Percentiles rank a stretch among this genome's conserved stretches.
Conservation (phyloP, 2,888 invertebrate genomes). For the Macrosiphum euphorbiae region DNA sequence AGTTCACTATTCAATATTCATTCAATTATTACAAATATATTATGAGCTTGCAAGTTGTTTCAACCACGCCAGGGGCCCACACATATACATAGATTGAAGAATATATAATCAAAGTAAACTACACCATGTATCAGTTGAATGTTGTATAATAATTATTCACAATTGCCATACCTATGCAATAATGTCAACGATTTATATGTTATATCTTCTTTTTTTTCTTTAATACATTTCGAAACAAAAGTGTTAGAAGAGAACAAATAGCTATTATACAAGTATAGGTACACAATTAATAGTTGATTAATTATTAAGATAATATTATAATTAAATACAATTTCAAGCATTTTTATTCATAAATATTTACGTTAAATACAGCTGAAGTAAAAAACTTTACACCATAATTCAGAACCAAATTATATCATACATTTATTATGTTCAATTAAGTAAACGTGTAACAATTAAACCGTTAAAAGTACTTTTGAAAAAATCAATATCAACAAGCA, state of each 20-base stretch:
- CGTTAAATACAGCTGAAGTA: not conserved
- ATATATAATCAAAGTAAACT: not conserved
- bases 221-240: not conserved
- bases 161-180: not conserved
- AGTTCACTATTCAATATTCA: not conserved
- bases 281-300: not conserved
- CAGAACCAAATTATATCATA: not conserved
- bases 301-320: not conserved
- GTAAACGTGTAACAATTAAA: not conserved
- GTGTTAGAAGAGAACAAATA: not conserved
- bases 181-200: not conserved
- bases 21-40: not conserved
- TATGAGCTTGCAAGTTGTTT: not conserved
- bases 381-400: not conserved
- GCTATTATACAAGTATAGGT: not conserved
- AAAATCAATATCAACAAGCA: not conserved
- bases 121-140: not conserved
- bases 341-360: not conserved
- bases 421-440: not conserved
- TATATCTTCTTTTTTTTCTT: no score
- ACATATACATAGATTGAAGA: not conserved
- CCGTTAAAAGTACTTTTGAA: not conserved
- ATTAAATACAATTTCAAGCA: not conserved
- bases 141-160: not conserved
- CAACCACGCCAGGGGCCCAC: not conserved